phyloP scores from a whole-genome alignment of 1,140 invertebrate genomes.

The Ceratina calcarata region DNA sequence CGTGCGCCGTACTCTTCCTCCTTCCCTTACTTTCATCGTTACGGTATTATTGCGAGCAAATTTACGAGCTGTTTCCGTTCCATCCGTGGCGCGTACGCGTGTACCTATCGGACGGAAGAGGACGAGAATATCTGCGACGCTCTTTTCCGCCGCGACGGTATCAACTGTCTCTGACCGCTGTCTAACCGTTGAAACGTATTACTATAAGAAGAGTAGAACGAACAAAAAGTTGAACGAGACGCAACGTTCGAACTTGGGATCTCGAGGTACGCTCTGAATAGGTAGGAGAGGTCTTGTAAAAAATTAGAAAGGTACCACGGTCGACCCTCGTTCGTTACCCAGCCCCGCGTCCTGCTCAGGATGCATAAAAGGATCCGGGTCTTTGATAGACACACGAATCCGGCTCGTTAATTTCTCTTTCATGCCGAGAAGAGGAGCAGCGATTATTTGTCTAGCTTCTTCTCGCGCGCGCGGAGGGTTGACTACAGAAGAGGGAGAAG shows the following conservation, averaged over 20 bases:
- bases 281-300: not conserved
- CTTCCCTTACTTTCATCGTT: not conserved
- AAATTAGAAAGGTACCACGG: slow-evolving; percentile 12
- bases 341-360: not conserved
- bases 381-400: slow-evolving; percentile 57
- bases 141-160: too few relatives aligned
- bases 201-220: too few relatives aligned
- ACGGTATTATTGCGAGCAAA: slow-evolving; percentile 3
- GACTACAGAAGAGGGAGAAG: slow-evolving; percentile 30
- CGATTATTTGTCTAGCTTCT: slow-evolving; percentile 43
- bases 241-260: not conserved
- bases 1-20: not conserved
- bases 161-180: too few relatives aligned
- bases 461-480: not conserved
- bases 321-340: slow-evolving; percentile 34
- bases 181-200: too few relatives aligned
- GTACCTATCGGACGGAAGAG: too few relatives aligned
- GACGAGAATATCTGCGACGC: too few relatives aligned
- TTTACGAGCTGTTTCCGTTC: slow-evolving; percentile 4
- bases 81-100: not conserved
- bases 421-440: slow-evolving; percentile 34
- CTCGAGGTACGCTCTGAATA: not conserved
- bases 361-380: slow-evolving; percentile 32
- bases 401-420: slow-evolving; percentile 60
- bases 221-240: not conserved